These are phyloP conservation scores for Podarcis siculus DNA, from an alignment of 2,797 vertebrate species.

Conservation along the genomic window DNA sequence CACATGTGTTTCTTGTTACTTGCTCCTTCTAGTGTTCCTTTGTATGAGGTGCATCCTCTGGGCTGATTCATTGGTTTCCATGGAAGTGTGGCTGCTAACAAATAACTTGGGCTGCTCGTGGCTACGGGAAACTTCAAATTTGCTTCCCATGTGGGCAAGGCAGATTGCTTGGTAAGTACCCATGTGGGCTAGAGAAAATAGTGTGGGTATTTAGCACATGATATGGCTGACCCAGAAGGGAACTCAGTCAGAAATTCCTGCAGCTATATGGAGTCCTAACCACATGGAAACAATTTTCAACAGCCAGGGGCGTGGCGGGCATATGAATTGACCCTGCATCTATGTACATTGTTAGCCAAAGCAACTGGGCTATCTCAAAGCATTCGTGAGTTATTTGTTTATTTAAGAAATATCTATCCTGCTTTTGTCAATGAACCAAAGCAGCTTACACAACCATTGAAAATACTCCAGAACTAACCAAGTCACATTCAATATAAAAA, in stretches of 20 bases:
- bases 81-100: constrained; percentile 5
- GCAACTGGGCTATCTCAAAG: background rate
- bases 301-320: background rate
- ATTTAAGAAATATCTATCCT: background rate
- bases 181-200: background rate
- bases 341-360: background rate
- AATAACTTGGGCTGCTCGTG: background rate
- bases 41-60: constrained; percentile 6
- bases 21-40: background rate
- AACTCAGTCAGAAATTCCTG: background rate
- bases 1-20: constrained; percentile 24
- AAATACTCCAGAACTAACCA: background rate
- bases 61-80: constrained; percentile 14
- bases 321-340: background rate
- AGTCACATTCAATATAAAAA: background rate
- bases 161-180: background rate
- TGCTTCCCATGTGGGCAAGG: background rate
- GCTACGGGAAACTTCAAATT: background rate
- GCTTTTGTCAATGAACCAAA: background rate
- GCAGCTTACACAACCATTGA: background rate
- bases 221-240: background rate
- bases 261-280: background rate
- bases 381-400: background rate
- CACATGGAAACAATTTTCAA: constrained; percentile 17
- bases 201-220: background rate